Percentiles rank a stretch among this genome's conserved stretches.
Evolutionary conservation across 2,113 vertebrate species (phyloP).

Genomic region (Tetraodon nigroviridis): DNA sequence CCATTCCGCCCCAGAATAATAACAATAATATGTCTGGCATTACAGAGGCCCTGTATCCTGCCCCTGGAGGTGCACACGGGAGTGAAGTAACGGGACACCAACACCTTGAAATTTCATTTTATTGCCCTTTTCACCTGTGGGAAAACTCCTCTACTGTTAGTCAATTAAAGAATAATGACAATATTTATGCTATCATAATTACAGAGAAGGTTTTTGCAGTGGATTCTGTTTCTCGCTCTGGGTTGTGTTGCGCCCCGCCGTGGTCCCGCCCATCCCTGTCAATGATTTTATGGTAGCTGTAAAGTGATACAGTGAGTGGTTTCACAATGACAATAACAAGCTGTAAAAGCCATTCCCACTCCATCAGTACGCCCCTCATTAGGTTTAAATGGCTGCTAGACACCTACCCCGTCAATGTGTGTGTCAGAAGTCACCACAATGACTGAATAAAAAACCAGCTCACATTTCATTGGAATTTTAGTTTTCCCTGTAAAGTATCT

Average conservation of each 20-base stretch:
- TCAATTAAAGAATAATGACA: slow-evolving; percentile 23
- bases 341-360: slow-evolving; percentile 50
- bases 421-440: not conserved
- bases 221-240: slow-evolving; percentile 9
- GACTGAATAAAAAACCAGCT: slow-evolving; percentile 2
- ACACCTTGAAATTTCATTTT: slow-evolving; percentile 10
- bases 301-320: slow-evolving; percentile 58
- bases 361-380: slow-evolving; percentile 60
- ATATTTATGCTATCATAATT: slow-evolving; percentile 48
- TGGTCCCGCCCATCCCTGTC: slow-evolving; percentile 38
- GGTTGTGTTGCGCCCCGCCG: slow-evolving; percentile 26
- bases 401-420: slow-evolving; percentile 25
- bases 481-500: not conserved
- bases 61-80: not conserved
- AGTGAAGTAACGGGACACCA: slow-evolving; percentile 25
- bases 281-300: slow-evolving; percentile 53
- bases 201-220: slow-evolving; percentile 23
- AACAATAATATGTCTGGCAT: too few species aligned
- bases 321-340: slow-evolving; percentile 61
- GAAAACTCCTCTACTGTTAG: slow-evolving; percentile 14
- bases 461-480: slow-evolving; percentile 16
- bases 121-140: slow-evolving; percentile 10
- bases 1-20: too few species aligned
- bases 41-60: too few species aligned
- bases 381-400: slow-evolving; percentile 51